phyloP scores from a whole-genome alignment of 2,113 vertebrate species.

The Galemys pyrenaicus region DNA sequence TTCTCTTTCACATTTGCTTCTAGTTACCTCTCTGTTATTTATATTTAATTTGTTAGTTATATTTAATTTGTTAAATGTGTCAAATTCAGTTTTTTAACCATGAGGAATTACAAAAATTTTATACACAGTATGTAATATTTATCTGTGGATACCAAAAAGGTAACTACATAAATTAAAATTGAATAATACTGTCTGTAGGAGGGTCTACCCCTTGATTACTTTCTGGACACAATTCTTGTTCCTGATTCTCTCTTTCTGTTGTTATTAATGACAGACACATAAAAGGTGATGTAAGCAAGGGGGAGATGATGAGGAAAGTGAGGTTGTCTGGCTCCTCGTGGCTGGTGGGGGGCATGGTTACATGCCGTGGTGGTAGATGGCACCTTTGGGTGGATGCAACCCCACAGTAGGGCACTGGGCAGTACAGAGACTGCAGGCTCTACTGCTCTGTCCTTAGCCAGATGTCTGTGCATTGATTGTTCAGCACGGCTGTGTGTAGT shows the following conservation, averaged over 20 bases:
- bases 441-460: not conserved
- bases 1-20: not conserved
- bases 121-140: not conserved
- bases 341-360: not conserved
- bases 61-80: constrained; percentile 26
- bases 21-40: not conserved
- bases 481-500: not conserved
- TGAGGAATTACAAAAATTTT: not conserved
- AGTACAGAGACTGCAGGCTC: not conserved
- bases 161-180: not conserved
- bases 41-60: constrained; percentile 26
- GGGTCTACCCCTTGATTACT: not conserved
- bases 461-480: fast-evolving
- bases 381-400: not conserved
- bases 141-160: not conserved
- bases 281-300: not conserved
- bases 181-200: not conserved
- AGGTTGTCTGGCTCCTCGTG: not conserved
- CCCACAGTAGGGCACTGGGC: not conserved
- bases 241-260: not conserved
- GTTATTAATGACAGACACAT: not conserved
- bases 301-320: not conserved
- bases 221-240: not conserved
- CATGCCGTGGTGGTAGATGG: not conserved
- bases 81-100: constrained; percentile 18